A percentile compares a stretch with the other conserved stretches of the same genome.
These are phyloP conservation scores for Megaptera novaeangliae DNA, from an alignment of 2,113 vertebrate species.

Conservation along the genomic window DNA sequence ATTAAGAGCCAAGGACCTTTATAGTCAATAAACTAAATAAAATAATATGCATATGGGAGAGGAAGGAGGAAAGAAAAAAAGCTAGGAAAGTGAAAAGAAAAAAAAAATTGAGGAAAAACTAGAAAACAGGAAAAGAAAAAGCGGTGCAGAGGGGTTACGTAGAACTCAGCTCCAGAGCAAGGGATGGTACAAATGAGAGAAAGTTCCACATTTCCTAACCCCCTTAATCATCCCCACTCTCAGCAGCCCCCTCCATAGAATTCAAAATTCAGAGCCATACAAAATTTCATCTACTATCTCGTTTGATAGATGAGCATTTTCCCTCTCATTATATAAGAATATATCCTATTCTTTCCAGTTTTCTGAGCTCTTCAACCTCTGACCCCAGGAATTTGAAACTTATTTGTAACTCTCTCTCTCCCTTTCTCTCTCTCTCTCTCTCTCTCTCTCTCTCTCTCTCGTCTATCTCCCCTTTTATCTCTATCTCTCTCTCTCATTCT, in stretches of 20 bases:
- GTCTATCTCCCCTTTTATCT: not conserved
- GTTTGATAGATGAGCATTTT: not conserved
- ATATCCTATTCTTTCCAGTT: not conserved
- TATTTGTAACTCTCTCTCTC: not conserved
- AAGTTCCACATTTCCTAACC: not conserved
- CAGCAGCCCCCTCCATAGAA: not conserved
- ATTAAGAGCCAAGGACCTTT: not conserved
- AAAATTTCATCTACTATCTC: not conserved
- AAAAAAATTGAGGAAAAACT: not conserved
- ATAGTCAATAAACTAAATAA: not conserved
- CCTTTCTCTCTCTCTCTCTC: not conserved
- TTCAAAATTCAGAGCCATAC: not conserved
- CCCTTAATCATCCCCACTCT: not conserved
- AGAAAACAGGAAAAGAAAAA: not conserved
- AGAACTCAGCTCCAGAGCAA: not conserved
- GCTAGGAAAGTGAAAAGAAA: not conserved
- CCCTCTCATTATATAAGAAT: not conserved
- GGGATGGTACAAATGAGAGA: not conserved
- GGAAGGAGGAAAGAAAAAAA: not conserved
- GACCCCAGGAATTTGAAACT: not conserved
- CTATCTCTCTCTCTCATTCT: not conserved
- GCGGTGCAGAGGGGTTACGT: not conserved
- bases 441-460: not conserved
- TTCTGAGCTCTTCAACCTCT: not conserved
- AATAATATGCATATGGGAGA: not conserved